Conservation (phyloP, 2,888 invertebrate species). For the Cephus pulcher region DNA sequence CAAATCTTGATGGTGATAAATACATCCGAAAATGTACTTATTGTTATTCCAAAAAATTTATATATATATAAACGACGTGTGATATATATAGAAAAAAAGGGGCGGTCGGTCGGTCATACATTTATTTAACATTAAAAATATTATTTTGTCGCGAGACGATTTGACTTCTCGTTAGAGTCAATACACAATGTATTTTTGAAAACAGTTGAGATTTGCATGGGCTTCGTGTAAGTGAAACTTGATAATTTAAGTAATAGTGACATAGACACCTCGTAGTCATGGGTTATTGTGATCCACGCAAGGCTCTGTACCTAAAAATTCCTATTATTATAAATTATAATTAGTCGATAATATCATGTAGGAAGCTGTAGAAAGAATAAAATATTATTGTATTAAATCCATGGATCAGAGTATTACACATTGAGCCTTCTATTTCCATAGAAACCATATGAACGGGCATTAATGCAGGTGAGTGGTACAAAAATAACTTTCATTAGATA, state of each 20-base stretch:
- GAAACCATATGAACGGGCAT: not conserved
- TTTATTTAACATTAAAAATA: not conserved
- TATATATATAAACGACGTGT: not conserved
- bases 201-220: constrained; percentile 28
- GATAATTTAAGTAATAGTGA: constrained; percentile 26
- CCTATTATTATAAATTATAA: constrained; percentile 51
- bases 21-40: constrained; percentile 6
- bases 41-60: not conserved
- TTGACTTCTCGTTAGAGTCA: not conserved
- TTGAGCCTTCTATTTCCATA: not conserved
- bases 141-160: not conserved
- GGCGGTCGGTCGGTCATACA: not conserved
- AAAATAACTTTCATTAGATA: not conserved
- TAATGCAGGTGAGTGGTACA: not conserved
- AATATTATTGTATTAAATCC: constrained; percentile 54
- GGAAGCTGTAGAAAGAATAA: constrained; percentile 52
- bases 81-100: not conserved
- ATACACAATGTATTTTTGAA: not conserved
- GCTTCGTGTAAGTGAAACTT: constrained; percentile 27
- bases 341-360: constrained; percentile 45
- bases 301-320: constrained; percentile 51
- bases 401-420: not conserved
- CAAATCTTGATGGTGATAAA: constrained; percentile 21
- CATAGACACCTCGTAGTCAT: constrained; percentile 29
- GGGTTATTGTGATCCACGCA: constrained; percentile 33